Percentiles rank a stretch among this genome's conserved stretches.
Evolutionary conservation across 2,113 vertebrate genomes (phyloP).

Genomic region (Albula goreensis): DNA sequence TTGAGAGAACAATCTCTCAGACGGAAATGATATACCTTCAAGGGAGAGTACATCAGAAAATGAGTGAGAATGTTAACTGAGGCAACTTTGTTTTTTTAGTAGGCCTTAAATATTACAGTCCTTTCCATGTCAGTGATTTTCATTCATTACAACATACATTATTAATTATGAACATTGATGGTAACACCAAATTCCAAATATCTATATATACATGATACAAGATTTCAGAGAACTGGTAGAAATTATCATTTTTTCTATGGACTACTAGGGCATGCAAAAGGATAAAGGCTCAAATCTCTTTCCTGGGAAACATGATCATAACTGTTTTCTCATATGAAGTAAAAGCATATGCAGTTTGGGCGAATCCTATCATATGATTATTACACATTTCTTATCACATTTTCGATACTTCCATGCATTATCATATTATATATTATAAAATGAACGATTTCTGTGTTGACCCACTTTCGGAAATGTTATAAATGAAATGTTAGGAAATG

Average conservation of each 20-base stretch:
- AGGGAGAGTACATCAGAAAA: neutral
- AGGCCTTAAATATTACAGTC: slow-evolving; percentile 11
- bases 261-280: slow-evolving; percentile 13
- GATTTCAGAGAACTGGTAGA: slow-evolving; percentile 40
- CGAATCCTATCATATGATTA: slow-evolving; percentile 26
- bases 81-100: neutral
- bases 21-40: neutral
- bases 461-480: too few species aligned
- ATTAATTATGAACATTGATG: slow-evolving; percentile 65
- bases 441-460: too few species aligned
- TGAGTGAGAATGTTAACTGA: neutral
- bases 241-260: slow-evolving; percentile 26
- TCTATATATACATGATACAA: slow-evolving; percentile 67
- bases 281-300: neutral
- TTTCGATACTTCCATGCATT: slow-evolving; percentile 26
- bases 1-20: too few species aligned
- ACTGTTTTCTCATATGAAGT: slow-evolving; percentile 16
- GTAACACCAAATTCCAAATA: slow-evolving; percentile 65
- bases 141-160: slow-evolving; percentile 57
- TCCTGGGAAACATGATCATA: slow-evolving; percentile 2
- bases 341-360: slow-evolving; percentile 10
- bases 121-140: neutral
- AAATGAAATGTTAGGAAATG: too few species aligned
- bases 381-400: slow-evolving; percentile 35
- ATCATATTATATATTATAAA: too few species aligned